These are phyloP conservation scores for Carcinoscorpius rotundicauda DNA, from an alignment of 1,140 invertebrate species.

Conservation along the genomic window DNA sequence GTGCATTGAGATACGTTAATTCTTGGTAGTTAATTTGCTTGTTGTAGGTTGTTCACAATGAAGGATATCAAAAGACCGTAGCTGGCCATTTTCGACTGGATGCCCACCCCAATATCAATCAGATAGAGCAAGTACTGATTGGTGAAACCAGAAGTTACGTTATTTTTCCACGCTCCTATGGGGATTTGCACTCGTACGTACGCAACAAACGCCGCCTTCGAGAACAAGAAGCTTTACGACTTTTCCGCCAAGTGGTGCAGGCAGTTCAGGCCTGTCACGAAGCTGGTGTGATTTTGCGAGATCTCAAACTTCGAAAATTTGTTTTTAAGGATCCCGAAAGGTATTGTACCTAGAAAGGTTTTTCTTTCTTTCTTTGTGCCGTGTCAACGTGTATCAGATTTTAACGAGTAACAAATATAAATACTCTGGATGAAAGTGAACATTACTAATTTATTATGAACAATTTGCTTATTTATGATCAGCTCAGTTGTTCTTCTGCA, in stretches of 20 bases:
- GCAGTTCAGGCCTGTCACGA: constrained; percentile 83
- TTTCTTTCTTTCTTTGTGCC: no score
- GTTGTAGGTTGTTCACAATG: constrained; percentile 46
- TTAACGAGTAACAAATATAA: no score
- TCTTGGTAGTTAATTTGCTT: no score
- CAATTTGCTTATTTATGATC: no score
- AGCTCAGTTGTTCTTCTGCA: no score
- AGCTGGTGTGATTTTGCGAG: constrained; percentile 81
- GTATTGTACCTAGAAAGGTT: constrained; percentile 44
- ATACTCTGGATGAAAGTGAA: no score
- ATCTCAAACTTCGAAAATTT: constrained; percentile 93
- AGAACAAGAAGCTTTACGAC: constrained; percentile 65
- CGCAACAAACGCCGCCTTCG: constrained; percentile 63
- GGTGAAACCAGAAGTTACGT: constrained; percentile 55
- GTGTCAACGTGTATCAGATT: no score
- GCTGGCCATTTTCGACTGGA: constrained; percentile 58
- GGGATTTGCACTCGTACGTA: constrained; percentile 82
- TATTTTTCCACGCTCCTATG: constrained; percentile 48
- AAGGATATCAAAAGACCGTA: constrained; percentile 47
- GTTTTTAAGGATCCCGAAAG: constrained; percentile 85
- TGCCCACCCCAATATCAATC: constrained; percentile 50
- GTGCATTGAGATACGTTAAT: no score
- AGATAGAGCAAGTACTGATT: constrained; percentile 55
- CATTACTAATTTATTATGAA: no score
- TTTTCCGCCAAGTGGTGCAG: constrained; percentile 81